A percentile compares a stretch with the other conserved stretches of the same genome.
Evolutionary conservation across 2,113 vertebrate species (phyloP).

Genomic region (Drymodes brunneopygia): DNA sequence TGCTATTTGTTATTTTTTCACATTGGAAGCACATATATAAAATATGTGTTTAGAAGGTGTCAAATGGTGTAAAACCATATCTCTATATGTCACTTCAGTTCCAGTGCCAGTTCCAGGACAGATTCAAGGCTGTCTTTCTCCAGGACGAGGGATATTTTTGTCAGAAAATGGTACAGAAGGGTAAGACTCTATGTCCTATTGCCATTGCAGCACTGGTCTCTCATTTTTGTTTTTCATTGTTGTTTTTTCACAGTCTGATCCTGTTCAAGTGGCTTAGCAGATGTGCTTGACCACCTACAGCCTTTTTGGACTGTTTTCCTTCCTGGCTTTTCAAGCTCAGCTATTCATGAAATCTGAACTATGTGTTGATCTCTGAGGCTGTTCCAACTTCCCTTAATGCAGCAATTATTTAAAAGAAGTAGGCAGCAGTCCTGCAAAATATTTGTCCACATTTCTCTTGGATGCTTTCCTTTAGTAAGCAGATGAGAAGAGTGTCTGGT

Average conservation of each 20-base stretch:
- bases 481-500: background rate
- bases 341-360: conserved; percentile 49
- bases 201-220: background rate
- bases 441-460: conserved; percentile 31
- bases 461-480: background rate
- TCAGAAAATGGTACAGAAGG: background rate
- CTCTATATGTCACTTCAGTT: background rate
- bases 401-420: conserved; percentile 28
- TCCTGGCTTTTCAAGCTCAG: conserved; percentile 31
- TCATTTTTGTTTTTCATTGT: background rate
- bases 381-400: conserved; percentile 23
- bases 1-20: background rate
- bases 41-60: background rate
- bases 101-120: background rate
- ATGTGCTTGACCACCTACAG: conserved; percentile 57
- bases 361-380: conserved; percentile 36
- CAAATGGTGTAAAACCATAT: background rate
- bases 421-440: conserved; percentile 19
- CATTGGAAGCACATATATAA: background rate
- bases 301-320: conserved; percentile 21
- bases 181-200: background rate
- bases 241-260: background rate
- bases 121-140: background rate
- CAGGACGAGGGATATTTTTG: background rate
- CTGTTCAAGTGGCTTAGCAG: background rate